A percentile compares a stretch with the other conserved stretches of the same genome.
Evolutionary conservation across 2,113 vertebrate genomes (phyloP).

Genomic region (Zeus faber): DNA sequence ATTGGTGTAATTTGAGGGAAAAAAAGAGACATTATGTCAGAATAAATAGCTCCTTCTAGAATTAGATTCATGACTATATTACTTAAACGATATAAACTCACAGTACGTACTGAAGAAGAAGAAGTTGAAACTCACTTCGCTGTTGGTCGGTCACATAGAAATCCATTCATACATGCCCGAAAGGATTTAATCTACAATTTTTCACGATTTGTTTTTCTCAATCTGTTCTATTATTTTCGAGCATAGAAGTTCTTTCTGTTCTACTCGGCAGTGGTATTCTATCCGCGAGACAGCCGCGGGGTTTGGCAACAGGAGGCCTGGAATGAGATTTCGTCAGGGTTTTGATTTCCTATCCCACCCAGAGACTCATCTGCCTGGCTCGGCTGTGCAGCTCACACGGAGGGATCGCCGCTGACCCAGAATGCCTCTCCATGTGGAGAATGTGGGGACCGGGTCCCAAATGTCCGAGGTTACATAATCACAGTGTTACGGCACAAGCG

Average conservation of each 20-base stretch:
- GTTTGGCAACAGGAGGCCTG: constrained; percentile 45
- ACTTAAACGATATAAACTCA: too few relatives aligned
- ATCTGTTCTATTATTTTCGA: neutral
- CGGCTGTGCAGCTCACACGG: constrained; percentile 36
- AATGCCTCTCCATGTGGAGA: constrained; percentile 38
- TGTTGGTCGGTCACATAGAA: too few relatives aligned
- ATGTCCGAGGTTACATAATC: constrained; percentile 38
- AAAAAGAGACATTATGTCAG: too few relatives aligned
- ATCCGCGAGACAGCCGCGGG: neutral
- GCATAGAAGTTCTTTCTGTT: too few relatives aligned
- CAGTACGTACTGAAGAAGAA: too few relatives aligned
- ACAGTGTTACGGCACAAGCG: constrained; percentile 8
- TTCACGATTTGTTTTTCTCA: too few relatives aligned
- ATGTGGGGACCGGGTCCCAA: constrained; percentile 35
- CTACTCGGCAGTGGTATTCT: neutral
- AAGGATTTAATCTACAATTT: too few relatives aligned
- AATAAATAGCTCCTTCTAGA: too few relatives aligned
- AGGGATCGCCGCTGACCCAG: constrained; percentile 31
- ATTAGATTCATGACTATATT: too few relatives aligned
- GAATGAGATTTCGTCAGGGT: constrained; percentile 23
- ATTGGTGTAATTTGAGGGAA: too few relatives aligned
- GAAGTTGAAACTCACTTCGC: too few relatives aligned
- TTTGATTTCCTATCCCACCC: constrained; percentile 37
- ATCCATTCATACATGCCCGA: too few relatives aligned
- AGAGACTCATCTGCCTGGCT: constrained; percentile 44